Percentiles rank a stretch among this genome's conserved stretches.
Evolutionary conservation across 2,888 invertebrate species (phyloP).

Genomic region (Autographa pulchrina): DNA sequence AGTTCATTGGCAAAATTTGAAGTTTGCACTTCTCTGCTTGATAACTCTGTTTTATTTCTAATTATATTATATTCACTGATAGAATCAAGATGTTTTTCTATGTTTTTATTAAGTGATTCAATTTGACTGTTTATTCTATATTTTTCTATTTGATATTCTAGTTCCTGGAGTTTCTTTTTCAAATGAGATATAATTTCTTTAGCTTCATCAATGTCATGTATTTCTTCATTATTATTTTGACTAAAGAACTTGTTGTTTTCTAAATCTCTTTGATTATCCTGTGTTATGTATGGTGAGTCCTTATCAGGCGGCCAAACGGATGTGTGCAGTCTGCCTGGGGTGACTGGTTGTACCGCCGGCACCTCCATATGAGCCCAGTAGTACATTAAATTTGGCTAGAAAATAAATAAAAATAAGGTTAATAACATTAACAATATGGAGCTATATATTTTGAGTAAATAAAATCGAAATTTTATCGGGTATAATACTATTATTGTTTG

Average conservation of each 20-base stretch:
- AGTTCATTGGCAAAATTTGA: slow-evolving; percentile 69
- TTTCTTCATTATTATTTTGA: slow-evolving; percentile 82
- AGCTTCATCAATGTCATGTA: slow-evolving; percentile 80
- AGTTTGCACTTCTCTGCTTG: slow-evolving; percentile 79
- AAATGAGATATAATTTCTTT: slow-evolving; percentile 79
- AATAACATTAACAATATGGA: background rate
- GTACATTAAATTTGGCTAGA: slow-evolving; percentile 96
- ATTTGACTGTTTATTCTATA: slow-evolving; percentile 78
- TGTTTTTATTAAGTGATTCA: slow-evolving; percentile 77
- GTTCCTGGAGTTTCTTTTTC: slow-evolving; percentile 77
- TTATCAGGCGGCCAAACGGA: slow-evolving; percentile 92
- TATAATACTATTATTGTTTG: no score
- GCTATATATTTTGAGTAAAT: no score
- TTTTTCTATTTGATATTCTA: slow-evolving; percentile 82
- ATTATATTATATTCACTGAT: slow-evolving; percentile 65
- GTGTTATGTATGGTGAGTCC: slow-evolving; percentile 66
- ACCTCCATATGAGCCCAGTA: slow-evolving; percentile 96
- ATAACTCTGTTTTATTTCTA: slow-evolving; percentile 70
- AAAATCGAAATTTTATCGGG: no score
- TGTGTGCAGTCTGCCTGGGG: slow-evolving; percentile 93
- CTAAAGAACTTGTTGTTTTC: slow-evolving; percentile 72
- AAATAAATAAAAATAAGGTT: slow-evolving; percentile 16
- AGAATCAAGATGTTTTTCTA: slow-evolving; percentile 72
- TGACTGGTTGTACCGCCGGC: slow-evolving; percentile 91
- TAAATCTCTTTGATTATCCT: slow-evolving; percentile 70